These are phyloP conservation scores for Eledona agricola DNA, from an alignment of 2,888 invertebrate species.

Conservation along the genomic window DNA sequence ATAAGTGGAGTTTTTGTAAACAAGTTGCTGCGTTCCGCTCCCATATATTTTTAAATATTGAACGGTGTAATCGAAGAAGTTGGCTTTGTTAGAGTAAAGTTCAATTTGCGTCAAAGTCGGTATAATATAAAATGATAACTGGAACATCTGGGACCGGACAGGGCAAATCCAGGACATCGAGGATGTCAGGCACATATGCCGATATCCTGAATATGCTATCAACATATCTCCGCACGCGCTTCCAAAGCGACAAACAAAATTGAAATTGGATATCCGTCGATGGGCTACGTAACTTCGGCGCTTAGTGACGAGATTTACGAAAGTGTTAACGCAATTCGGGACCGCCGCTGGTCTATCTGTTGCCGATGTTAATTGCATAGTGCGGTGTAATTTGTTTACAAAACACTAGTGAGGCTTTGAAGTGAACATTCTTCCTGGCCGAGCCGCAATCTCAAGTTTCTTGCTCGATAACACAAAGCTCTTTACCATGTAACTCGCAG, in stretches of 20 bases:
- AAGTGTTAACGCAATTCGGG: neutral
- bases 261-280: slow-evolving; percentile 47
- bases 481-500: slow-evolving; percentile 46
- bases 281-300: slow-evolving; percentile 25
- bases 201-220: slow-evolving; percentile 55
- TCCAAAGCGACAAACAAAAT: slow-evolving; percentile 45
- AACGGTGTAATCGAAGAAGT: slow-evolving; percentile 17
- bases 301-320: no score
- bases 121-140: slow-evolving; percentile 55
- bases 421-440: slow-evolving; percentile 33
- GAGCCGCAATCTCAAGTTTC: slow-evolving; percentile 45
- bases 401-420: slow-evolving; percentile 30
- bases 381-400: slow-evolving; percentile 30
- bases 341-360: neutral
- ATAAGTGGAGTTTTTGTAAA: slow-evolving; percentile 47
- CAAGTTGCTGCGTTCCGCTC: slow-evolving; percentile 34
- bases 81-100: slow-evolving; percentile 32
- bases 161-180: slow-evolving; percentile 49
- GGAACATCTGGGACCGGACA: slow-evolving; percentile 51
- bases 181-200: slow-evolving; percentile 56
- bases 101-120: slow-evolving; percentile 52
- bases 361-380: slow-evolving; percentile 12
- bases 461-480: slow-evolving; percentile 47
- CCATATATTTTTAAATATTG: slow-evolving; percentile 29
- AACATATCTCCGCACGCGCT: slow-evolving; percentile 46